Evolutionary conservation across 2,888 invertebrate species (phyloP).

Genomic region (Ochropleura plecta): DNA sequence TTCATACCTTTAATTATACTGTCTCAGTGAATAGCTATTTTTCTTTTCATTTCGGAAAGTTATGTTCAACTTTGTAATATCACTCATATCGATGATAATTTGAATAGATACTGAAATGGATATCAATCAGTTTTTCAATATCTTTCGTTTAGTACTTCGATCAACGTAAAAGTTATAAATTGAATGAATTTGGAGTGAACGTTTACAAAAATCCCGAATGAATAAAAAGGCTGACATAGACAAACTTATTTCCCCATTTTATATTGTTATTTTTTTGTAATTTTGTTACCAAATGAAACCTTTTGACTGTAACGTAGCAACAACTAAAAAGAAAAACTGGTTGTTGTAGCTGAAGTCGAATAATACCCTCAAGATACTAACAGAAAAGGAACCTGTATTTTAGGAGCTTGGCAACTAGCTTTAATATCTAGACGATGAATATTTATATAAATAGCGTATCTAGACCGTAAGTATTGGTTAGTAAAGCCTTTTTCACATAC

Average conservation of each 20-base stretch:
- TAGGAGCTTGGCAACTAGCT: neutral
- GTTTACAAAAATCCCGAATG: neutral
- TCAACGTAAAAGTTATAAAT: conserved; percentile 13
- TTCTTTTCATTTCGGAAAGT: conserved; percentile 24
- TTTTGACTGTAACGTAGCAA: neutral
- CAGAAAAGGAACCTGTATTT: neutral
- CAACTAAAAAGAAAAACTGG: neutral
- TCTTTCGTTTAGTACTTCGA: conserved; percentile 4
- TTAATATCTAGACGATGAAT: conserved; percentile 1
- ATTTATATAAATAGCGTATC: neutral
- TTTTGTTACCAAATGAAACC: neutral
- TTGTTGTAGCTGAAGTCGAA: neutral
- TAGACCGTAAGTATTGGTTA: neutral
- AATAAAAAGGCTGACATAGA: neutral
- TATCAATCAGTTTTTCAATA: conserved; percentile 4
- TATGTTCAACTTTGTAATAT: conserved; percentile 3
- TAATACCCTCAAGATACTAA: neutral
- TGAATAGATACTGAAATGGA: conserved; percentile 1
- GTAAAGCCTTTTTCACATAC: neutral
- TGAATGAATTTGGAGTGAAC: neutral
- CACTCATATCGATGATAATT: conserved; percentile 2
- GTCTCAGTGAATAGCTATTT: conserved; percentile 7
- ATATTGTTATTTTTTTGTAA: neutral
- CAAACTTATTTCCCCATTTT: neutral
- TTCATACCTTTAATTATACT: conserved; percentile 28